Evolutionary conservation across 1,140 invertebrate genomes (phyloP).

Genomic region (Melipona quadrifasciata): DNA sequence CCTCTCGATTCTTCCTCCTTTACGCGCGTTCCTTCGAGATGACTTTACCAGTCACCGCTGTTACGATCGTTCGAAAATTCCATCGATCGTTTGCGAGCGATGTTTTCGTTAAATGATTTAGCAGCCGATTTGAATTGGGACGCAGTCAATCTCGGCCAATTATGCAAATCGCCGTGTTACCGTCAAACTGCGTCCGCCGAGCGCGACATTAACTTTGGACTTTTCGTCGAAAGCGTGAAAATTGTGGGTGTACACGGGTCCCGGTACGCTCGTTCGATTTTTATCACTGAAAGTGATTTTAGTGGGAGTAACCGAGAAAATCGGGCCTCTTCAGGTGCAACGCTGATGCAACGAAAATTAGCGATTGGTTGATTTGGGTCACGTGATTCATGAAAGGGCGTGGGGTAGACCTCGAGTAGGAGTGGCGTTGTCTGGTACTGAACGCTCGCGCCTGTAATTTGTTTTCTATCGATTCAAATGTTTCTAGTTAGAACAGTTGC

Average conservation of each 20-base stretch:
- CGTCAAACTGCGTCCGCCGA: conserved; percentile 68
- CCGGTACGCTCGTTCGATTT: conserved; percentile 8
- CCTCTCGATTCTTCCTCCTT: not conserved
- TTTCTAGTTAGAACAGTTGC: too few species aligned
- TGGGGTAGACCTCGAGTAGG: too few species aligned
- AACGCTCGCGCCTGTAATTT: too few species aligned
- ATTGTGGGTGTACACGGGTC: conserved; percentile 18
- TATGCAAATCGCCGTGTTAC: conserved; percentile 73
- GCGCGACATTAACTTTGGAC: conserved; percentile 60
- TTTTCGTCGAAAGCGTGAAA: conserved; percentile 56
- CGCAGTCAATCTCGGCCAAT: conserved; percentile 64
- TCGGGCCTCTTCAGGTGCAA: too few species aligned
- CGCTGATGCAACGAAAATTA: too few species aligned
- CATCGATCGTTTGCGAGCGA: not conserved
- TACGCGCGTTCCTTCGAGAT: not conserved
- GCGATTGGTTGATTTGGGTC: too few species aligned
- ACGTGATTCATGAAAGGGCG: too few species aligned
- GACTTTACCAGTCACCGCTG: not conserved
- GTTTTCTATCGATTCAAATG: too few species aligned
- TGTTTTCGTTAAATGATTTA: not conserved
- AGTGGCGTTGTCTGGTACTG: too few species aligned
- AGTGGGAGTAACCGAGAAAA: too few species aligned
- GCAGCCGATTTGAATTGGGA: conserved; percentile 27
- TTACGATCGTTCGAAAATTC: not conserved
- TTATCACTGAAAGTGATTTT: too few species aligned